Base-by-base conservation (phyloP, 2,797 vertebrate species). In the Pangasius macronema region DNA sequence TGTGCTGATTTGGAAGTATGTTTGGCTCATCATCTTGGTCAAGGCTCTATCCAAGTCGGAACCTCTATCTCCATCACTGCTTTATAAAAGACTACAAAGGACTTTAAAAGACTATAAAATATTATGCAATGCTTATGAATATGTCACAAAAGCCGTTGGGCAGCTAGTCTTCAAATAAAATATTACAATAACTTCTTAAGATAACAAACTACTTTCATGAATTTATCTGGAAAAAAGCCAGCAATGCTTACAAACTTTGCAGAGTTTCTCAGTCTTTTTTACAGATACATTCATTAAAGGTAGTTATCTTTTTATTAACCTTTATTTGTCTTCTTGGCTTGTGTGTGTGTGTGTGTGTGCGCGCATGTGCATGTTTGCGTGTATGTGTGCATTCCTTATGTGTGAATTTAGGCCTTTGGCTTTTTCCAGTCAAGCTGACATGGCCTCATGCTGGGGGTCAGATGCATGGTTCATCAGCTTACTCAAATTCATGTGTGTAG, bases 381-480 rank as follows among this genome's bases (percentile, higher is more conserved):
- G 80, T 57, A 42, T 22, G 4, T 18, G 20, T 72, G 27, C 42
- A 42, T 42, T 42, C 42, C 42, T 2, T 30, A 27, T 65, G 14
- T 49, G 49, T 18, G 53, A 65, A 49, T 83, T 42, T 49, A 80
- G 55, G 55, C 79, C 59, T 77, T 53, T n/a, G 63, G 72, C 65
- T 22, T 49, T 73, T 85, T 75, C 68, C 79, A 76, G 65, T 82
- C 51, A 24, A 57, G 51, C 85, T 70, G 85, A 55, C 75, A 80
- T 81, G 33, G 49, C 39, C 63, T 81, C 76, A 55, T 57, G 76
- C 85, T 80, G 65, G 63, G 36, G 61, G 83, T 80, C 70, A 67
- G 22, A 63, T 85, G 6, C 83, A 88, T 42, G 83, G 84, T 61
- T 88, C 57, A 67, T 82, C 57, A 85, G 68, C 55, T 85, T 85